phyloP scores from a whole-genome alignment of 2,888 invertebrate species.

The Andrena chrysosceles region DNA sequence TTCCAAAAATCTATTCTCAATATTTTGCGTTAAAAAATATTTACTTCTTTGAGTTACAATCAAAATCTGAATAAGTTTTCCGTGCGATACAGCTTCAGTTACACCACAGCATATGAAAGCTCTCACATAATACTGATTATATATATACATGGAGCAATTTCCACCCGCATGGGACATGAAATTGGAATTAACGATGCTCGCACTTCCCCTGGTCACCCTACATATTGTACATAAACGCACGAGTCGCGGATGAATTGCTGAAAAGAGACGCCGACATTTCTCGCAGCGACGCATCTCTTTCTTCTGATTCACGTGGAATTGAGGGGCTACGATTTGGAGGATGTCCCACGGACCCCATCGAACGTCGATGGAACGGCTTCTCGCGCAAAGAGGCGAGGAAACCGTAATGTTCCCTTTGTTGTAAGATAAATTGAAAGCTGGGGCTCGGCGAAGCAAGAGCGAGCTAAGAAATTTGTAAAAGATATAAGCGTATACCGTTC shows the following conservation, averaged over 20 bases:
- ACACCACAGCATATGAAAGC: not conserved
- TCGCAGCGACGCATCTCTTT: constrained; percentile 45
- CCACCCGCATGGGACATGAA: no score
- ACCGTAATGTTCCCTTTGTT: not conserved
- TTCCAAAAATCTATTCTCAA: no score
- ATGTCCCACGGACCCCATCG: not conserved
- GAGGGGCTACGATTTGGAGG: constrained; percentile 28
- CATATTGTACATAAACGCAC: constrained; percentile 32
- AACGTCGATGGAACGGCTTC: not conserved
- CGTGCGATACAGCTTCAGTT: not conserved
- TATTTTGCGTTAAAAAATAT: no score
- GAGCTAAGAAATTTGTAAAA: constrained; percentile 12
- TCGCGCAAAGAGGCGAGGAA: not conserved
- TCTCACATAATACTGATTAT: not conserved
- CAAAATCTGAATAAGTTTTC: not conserved
- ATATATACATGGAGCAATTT: no score
- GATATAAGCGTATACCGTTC: constrained; percentile 44
- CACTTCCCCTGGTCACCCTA: not conserved
- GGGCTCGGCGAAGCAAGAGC: constrained; percentile 20
- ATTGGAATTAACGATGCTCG: not conserved
- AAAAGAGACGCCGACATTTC: constrained; percentile 54
- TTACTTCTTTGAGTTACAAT: no score
- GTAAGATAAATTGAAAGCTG: constrained; percentile 1
- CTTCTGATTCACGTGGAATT: constrained; percentile 66
- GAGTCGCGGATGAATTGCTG: not conserved